Evolutionary conservation across 2,797 vertebrate genomes (phyloP).

Genomic region (Takifugu ocellatus): DNA sequence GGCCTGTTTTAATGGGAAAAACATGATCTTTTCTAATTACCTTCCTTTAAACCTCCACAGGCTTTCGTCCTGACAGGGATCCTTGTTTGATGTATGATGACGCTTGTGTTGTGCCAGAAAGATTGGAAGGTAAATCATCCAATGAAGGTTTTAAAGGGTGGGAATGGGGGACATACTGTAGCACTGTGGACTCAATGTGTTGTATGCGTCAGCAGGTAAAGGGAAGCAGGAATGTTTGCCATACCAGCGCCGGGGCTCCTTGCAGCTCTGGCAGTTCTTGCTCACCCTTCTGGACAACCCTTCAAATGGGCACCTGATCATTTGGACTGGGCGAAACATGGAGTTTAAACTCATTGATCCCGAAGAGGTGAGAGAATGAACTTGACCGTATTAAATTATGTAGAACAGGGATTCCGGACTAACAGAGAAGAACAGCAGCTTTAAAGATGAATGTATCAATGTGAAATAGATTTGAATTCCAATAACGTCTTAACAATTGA

Average conservation of each 20-base stretch:
- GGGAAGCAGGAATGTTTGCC: constrained; percentile 80
- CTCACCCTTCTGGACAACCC: constrained; percentile 91
- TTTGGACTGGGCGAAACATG: constrained; percentile 94
- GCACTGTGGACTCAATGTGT: neutral
- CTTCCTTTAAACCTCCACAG: constrained; percentile 45
- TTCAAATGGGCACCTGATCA: constrained; percentile 87
- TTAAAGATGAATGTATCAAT: too few relatives aligned
- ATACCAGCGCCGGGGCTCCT: constrained; percentile 89
- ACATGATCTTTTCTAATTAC: neutral
- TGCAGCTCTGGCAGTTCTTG: constrained; percentile 96
- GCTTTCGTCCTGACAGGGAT: constrained; percentile 84
- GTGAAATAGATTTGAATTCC: too few relatives aligned
- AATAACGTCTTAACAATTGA: too few relatives aligned
- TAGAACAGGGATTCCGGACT: too few relatives aligned
- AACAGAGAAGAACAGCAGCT: too few relatives aligned
- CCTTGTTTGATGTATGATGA: constrained; percentile 86
- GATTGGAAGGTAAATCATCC: constrained; percentile 79
- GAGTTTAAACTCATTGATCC: constrained; percentile 95
- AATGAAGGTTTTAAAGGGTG: neutral
- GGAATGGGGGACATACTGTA: too few relatives aligned
- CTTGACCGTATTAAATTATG: too few relatives aligned
- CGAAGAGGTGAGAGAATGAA: constrained; percentile 80
- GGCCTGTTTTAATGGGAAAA: neutral
- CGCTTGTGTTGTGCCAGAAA: constrained; percentile 88
- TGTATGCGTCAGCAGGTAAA: constrained; percentile 42